Conservation (phyloP, 2,113 vertebrate genomes). For the Orthonyx spaldingii region DNA sequence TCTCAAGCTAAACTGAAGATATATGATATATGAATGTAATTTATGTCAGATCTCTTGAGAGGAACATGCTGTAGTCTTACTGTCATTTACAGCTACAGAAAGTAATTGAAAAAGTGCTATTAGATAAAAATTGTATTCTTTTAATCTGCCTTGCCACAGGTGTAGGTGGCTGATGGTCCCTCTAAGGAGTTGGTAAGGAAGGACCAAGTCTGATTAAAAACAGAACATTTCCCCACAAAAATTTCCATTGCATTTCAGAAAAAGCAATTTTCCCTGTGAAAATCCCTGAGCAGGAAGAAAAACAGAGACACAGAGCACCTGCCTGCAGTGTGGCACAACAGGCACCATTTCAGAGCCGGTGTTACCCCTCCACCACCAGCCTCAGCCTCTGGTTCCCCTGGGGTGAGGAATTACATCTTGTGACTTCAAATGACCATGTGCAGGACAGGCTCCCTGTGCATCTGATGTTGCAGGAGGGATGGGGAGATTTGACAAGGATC, state of each 20-base stretch:
- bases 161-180: neutral
- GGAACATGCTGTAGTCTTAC: neutral
- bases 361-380: fast-evolving
- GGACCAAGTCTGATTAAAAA: neutral
- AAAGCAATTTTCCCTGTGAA: neutral
- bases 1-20: neutral
- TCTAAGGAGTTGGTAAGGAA: neutral
- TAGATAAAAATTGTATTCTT: neutral
- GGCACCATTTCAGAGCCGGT: fast-evolving
- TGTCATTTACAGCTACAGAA: slow-evolving; percentile 34
- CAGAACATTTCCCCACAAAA: neutral
- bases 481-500: neutral
- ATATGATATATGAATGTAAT: slow-evolving; percentile 26
- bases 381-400: neutral
- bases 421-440: neutral
- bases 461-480: fast-evolving
- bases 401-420: fast-evolving
- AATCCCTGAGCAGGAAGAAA: neutral
- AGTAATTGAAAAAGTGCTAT: slow-evolving; percentile 38
- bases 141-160: neutral
- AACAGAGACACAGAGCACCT: neutral
- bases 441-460: fast-evolving
- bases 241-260: neutral
- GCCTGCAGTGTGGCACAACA: fast-evolving
- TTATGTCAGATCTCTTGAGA: slow-evolving; percentile 37